phyloP scores from a whole-genome alignment of 2,797 vertebrate species.

The Coreius guichenoti region DNA sequence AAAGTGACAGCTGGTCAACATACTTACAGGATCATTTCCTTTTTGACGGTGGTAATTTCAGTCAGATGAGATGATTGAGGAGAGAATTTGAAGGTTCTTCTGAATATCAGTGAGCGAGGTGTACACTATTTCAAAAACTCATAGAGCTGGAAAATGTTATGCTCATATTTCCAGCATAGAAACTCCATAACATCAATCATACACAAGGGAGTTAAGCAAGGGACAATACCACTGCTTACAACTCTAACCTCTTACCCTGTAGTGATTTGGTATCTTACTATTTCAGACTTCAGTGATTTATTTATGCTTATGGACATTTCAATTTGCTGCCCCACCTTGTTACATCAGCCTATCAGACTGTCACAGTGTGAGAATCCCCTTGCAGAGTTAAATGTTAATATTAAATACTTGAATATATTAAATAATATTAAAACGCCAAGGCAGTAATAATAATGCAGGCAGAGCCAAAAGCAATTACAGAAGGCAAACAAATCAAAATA shows the following conservation, averaged over 20 bases:
- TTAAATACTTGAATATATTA: too few species aligned
- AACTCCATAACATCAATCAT: neutral
- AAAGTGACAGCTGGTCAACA: slow-evolving; percentile 18
- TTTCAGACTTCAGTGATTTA: neutral
- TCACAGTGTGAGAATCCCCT: neutral
- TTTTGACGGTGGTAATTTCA: slow-evolving; percentile 36
- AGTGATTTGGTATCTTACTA: neutral
- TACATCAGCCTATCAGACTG: neutral
- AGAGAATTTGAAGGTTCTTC: slow-evolving; percentile 24
- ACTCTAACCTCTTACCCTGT: neutral
- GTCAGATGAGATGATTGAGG: slow-evolving; percentile 44
- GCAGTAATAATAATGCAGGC: neutral
- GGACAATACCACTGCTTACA: neutral
- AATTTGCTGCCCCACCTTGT: neutral
- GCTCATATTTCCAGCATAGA: neutral
- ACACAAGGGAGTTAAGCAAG: neutral
- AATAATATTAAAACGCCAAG: neutral
- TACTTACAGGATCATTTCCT: slow-evolving; percentile 16
- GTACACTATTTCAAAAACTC: neutral
- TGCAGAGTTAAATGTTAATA: neutral
- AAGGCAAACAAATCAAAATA: neutral
- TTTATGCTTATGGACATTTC: neutral
- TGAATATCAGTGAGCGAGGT: slow-evolving; percentile 36
- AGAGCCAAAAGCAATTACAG: neutral
- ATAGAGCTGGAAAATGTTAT: neutral